Percentiles rank a stretch among this genome's conserved stretches.
phyloP scores from a whole-genome alignment of 2,113 vertebrate species.

The Rutilus rutilus region DNA sequence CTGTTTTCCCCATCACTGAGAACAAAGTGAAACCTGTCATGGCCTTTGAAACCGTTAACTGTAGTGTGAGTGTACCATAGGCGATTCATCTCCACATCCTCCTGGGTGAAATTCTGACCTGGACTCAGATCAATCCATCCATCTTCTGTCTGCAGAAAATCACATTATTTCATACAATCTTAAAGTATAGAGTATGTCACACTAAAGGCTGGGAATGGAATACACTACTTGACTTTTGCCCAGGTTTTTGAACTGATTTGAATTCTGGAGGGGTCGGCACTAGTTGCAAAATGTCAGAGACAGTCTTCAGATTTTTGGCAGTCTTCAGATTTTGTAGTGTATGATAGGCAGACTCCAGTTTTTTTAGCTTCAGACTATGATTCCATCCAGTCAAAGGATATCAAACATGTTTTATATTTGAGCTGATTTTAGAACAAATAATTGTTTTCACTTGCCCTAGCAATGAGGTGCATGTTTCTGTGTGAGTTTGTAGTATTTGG shows the following conservation, averaged over 20 bases:
- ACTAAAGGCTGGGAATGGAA: not conserved
- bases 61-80: slow-evolving; percentile 69
- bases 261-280: too few relatives aligned
- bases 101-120: slow-evolving; percentile 76
- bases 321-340: too few relatives aligned
- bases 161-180: not conserved
- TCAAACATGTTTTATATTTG: not conserved
- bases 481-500: not conserved
- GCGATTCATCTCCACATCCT: slow-evolving; percentile 74
- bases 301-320: too few relatives aligned
- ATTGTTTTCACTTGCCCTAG: not conserved
- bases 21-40: slow-evolving; percentile 74
- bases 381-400: not conserved
- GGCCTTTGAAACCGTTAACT: slow-evolving; percentile 63
- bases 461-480: too few relatives aligned
- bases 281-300: too few relatives aligned
- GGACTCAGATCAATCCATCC: slow-evolving; percentile 65
- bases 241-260: too few relatives aligned
- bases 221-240: not conserved
- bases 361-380: not conserved
- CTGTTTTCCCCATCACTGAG: slow-evolving; percentile 71
- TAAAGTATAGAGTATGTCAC: not conserved
- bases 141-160: slow-evolving; percentile 53
- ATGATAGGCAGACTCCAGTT: too few relatives aligned
- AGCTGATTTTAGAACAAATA: not conserved